Evolutionary conservation across 1,140 invertebrate species (phyloP).

Genomic region (Penaeus chinensis): DNA sequence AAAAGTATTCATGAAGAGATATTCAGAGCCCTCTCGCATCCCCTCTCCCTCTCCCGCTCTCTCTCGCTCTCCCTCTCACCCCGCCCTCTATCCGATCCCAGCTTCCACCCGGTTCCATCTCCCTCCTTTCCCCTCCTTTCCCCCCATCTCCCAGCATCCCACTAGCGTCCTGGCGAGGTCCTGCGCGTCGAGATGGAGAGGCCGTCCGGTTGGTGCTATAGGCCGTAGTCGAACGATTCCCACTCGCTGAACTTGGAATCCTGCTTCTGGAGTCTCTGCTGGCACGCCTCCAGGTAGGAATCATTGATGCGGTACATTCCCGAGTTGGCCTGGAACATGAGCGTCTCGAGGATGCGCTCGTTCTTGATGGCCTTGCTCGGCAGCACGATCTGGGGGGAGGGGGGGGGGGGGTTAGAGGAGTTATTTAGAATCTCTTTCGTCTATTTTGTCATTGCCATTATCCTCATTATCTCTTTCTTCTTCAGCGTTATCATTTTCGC

Average conservation of each 20-base stretch:
- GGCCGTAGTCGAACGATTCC: slow-evolving; percentile 81
- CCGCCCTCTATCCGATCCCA: too few relatives aligned
- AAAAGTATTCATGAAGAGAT: too few relatives aligned
- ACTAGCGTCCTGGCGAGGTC: neutral
- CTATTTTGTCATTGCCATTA: too few relatives aligned
- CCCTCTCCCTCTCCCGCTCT: too few relatives aligned
- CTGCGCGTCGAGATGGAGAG: neutral
- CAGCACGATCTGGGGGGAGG: slow-evolving; percentile 79
- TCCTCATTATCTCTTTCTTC: too few relatives aligned
- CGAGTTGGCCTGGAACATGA: slow-evolving; percentile 92
- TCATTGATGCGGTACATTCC: slow-evolving; percentile 93
- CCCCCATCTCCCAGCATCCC: neutral
- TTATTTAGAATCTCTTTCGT: too few relatives aligned
- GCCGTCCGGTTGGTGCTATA: slow-evolving; percentile 66
- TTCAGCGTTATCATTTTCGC: too few relatives aligned
- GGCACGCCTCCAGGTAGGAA: slow-evolving; percentile 86
- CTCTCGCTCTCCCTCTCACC: too few relatives aligned
- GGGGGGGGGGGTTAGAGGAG: too few relatives aligned
- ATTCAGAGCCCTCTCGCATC: too few relatives aligned
- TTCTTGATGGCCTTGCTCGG: slow-evolving; percentile 94
- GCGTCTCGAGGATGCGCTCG: slow-evolving; percentile 89
- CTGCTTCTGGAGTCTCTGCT: slow-evolving; percentile 87
- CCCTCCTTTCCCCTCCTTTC: too few relatives aligned
- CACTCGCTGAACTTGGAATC: slow-evolving; percentile 84
- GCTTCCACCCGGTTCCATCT: too few relatives aligned